A percentile compares a stretch with the other conserved stretches of the same genome.
phyloP scores from a whole-genome alignment of 2,113 vertebrate species.

The Pseudonaja textilis region DNA sequence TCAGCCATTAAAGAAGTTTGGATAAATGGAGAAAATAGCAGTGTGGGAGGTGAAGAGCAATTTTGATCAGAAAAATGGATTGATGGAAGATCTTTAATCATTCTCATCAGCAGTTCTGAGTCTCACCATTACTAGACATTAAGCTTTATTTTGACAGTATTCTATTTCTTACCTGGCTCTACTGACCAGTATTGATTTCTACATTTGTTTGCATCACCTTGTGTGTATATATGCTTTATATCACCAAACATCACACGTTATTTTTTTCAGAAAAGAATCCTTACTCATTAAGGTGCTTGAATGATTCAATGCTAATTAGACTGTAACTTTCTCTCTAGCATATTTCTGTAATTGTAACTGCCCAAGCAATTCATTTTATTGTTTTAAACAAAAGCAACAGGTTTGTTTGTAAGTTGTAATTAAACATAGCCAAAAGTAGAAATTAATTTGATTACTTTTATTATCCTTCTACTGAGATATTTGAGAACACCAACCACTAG shows the following conservation, averaged over 20 bases:
- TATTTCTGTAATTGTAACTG: conserved; percentile 9
- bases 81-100: not conserved
- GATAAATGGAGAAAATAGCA: not conserved
- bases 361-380: conserved; percentile 14
- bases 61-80: not conserved
- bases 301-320: conserved; percentile 36
- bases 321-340: conserved; percentile 8
- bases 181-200: not conserved
- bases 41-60: not conserved
- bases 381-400: conserved; percentile 6
- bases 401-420: conserved; percentile 14
- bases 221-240: not conserved
- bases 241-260: not conserved
- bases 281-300: conserved; percentile 22
- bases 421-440: conserved; percentile 20
- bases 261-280: not conserved
- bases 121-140: not conserved
- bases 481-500: not conserved
- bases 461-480: not conserved
- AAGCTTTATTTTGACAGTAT: not conserved
- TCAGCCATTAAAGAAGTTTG: not conserved
- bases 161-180: not conserved
- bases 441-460: not conserved
- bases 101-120: not conserved
- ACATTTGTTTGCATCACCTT: not conserved